Evolutionary conservation across 1,140 invertebrate genomes (phyloP), one percentile per base, ranked within the genome.

Genomic region (Calephelis virginiensis): DNA sequence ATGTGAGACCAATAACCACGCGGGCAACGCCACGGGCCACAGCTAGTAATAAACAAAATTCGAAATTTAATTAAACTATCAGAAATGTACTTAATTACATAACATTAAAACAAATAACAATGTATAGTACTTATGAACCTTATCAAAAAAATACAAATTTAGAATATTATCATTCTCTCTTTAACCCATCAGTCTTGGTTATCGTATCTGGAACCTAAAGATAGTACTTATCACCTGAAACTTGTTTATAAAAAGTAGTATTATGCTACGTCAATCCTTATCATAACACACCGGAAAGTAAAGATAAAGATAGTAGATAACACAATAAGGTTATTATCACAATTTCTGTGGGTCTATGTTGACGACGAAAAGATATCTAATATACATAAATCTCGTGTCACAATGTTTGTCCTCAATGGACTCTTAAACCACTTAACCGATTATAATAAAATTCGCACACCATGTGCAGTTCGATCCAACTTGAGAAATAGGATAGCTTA

Each of bases 261-360:
- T 53, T 53, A 12, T 53, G 14, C 49, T 53, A 53, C 49, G 49
- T 53, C 49, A 53, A 53, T 14, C 13, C 49, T 53, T 53, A 53
- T 53, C 49, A 17, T 9, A 10, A 53, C 14, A 43, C 40, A 43
- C 40, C 49, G 49, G 49, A 53, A 28, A 53, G 8, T 28, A 53
- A 13, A 53, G 17, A 17, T 17, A 17, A 53, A 53, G 49, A 14
- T 53, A 17, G 14, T 10, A 53, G 49, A 53, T 53, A 53, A 53
- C 17, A 53, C 9, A 17, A 53, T 53, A 53, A 53, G 49, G 49
- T 53, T 53, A 53, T 53, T 53, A 12, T 53, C 49, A 53, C 40
- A 43, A 43, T 53, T 53, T 53, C 49, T 53, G 13, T 53, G 17
- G 9, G 49, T 13, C 49, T 17, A 53, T 53, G 49, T 14, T 53